Percentiles rank a stretch among this genome's conserved stretches.
Conservation (phyloP, 2,113 vertebrate species). For the Mastomys coucha region DNA sequence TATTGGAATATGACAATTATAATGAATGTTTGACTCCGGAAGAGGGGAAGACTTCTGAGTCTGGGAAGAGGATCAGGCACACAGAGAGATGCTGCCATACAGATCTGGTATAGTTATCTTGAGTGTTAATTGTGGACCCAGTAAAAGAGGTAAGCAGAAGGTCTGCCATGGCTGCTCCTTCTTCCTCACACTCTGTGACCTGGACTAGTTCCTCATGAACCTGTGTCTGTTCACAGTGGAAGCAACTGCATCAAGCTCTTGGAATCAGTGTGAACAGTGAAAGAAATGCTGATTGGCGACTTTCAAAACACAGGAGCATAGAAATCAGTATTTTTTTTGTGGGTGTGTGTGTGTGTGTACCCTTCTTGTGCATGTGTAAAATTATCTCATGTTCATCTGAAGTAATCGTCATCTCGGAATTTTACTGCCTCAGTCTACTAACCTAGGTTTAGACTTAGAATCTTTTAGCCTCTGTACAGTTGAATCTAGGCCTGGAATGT, state of each 20-base stretch:
- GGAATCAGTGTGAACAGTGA: background rate
- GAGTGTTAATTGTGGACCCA: background rate
- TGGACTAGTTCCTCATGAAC: background rate
- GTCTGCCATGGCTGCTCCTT: background rate
- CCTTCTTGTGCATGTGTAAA: background rate
- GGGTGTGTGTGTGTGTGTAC: too few relatives aligned
- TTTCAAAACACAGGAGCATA: slow-evolving; percentile 1
- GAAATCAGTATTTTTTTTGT: background rate
- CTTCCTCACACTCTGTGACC: background rate
- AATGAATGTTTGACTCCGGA: background rate
- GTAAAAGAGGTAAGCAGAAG: background rate
- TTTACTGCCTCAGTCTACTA: too few relatives aligned
- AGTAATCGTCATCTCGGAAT: too few relatives aligned
- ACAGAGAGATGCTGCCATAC: background rate
- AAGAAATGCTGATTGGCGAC: background rate
- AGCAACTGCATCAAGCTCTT: background rate
- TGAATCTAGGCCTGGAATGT: too few relatives aligned
- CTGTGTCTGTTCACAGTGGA: background rate
- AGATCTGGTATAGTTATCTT: background rate
- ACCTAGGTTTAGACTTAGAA: too few relatives aligned
- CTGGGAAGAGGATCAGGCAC: background rate
- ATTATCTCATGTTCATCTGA: too few relatives aligned
- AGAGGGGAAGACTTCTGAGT: background rate
- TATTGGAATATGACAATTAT: background rate
- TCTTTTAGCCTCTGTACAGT: too few relatives aligned